Evolutionary conservation across 2,797 vertebrate species (phyloP).

Genomic region (Poeciliopsis paucimaculata): DNA sequence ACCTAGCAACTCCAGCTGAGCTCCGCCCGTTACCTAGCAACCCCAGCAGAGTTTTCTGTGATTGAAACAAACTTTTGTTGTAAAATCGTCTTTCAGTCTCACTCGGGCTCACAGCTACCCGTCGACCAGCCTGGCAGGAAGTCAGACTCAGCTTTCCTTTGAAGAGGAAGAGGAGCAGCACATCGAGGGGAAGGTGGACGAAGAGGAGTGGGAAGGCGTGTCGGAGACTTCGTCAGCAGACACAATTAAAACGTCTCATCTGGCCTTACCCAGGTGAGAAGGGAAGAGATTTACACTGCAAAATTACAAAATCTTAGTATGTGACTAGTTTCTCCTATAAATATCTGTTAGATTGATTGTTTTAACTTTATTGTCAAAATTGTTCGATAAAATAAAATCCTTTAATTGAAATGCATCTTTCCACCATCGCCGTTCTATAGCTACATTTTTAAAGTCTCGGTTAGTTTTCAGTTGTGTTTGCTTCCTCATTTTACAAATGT

Average conservation of each 20-base stretch:
- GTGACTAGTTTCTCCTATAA: no score
- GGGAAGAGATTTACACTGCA: not conserved
- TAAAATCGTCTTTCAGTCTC: constrained; percentile 29
- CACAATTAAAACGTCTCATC: constrained; percentile 49
- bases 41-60: not conserved
- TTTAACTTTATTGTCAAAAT: no score
- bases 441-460: no score
- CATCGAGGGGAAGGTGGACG: constrained; percentile 33
- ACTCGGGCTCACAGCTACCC: constrained; percentile 46
- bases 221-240: constrained; percentile 35
- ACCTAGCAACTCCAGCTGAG: no score
- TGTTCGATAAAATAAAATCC: no score
- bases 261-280: constrained; percentile 58
- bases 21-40: no score
- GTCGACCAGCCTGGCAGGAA: constrained; percentile 62
- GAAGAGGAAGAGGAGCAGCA: constrained; percentile 54
- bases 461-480: no score
- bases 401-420: no score
- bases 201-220: constrained; percentile 53
- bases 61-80: not conserved
- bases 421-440: no score
- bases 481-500: no score
- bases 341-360: no score
- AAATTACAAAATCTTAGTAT: not conserved
- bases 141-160: constrained; percentile 59